Evolutionary conservation across 2,888 invertebrate genomes (phyloP).

Genomic region (Euplexia lucipara): DNA sequence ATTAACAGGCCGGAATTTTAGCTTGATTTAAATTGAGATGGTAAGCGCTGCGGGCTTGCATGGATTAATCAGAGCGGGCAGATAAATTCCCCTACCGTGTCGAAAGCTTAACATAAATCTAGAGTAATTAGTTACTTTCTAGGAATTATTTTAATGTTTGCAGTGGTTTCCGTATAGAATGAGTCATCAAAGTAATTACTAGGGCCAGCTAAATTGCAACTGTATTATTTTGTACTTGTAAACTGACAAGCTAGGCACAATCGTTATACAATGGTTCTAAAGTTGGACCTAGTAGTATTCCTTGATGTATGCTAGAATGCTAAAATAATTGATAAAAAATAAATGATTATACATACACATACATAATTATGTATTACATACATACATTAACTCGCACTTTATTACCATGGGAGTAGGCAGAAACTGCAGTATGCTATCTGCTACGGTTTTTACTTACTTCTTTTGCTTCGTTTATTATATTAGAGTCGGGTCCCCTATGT

Average conservation of each 20-base stretch:
- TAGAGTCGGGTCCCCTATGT: no score
- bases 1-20: conserved; percentile 6
- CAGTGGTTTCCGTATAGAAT: not conserved
- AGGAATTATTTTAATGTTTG: not conserved
- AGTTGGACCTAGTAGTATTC: not conserved
- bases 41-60: not conserved
- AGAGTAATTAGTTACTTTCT: conserved; percentile 3
- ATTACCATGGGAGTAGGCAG: no score
- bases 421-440: no score
- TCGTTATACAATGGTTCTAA: not conserved
- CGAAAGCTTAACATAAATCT: conserved; percentile 12
- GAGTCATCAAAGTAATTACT: no score
- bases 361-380: no score
- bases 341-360: no score
- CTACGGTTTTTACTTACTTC: no score
- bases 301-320: not conserved
- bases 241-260: not conserved
- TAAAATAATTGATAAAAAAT: no score
- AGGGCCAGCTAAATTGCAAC: not conserved
- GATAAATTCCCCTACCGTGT: conserved; percentile 4
- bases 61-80: conserved; percentile 24
- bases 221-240: not conserved
- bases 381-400: no score
- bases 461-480: no score
- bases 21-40: conserved; percentile 34